A percentile compares a stretch with the other conserved stretches of the same genome.
Evolutionary conservation across 2,888 invertebrate genomes (phyloP).

Genomic region (Falcaria lacertinaria): DNA sequence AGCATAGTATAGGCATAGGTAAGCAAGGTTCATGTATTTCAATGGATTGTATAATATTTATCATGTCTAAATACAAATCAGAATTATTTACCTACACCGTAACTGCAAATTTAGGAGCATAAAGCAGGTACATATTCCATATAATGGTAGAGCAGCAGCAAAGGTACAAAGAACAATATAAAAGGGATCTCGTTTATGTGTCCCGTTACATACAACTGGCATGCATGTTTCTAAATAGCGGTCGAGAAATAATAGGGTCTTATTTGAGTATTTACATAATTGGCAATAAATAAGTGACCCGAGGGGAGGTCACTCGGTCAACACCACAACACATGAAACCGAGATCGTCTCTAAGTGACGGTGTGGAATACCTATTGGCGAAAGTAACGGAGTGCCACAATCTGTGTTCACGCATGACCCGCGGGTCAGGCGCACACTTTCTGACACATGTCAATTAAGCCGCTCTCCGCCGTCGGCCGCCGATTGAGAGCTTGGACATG

Average conservation of each 20-base stretch:
- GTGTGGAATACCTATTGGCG: constrained; percentile 38
- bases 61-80: too few relatives aligned
- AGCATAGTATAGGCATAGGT: too few relatives aligned
- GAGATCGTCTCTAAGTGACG: constrained; percentile 43
- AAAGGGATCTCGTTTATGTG: neutral
- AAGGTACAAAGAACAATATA: too few relatives aligned
- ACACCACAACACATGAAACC: constrained; percentile 34
- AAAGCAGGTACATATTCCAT: too few relatives aligned
- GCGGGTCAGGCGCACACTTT: constrained; percentile 69
- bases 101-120: too few relatives aligned
- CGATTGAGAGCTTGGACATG: constrained; percentile 75
- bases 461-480: constrained; percentile 60
- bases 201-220: neutral
- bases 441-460: constrained; percentile 79
- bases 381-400: constrained; percentile 71
- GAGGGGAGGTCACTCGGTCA: constrained; percentile 38
- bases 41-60: too few relatives aligned
- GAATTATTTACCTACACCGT: too few relatives aligned
- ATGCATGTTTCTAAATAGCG: neutral
- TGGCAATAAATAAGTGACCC: constrained; percentile 33
- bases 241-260: constrained; percentile 2
- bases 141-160: too few relatives aligned
- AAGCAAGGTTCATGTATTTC: too few relatives aligned
- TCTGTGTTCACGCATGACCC: constrained; percentile 72
- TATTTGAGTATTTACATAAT: constrained; percentile 23